A percentile compares a stretch with the other conserved stretches of the same genome.
phyloP scores from a whole-genome alignment of 2,797 vertebrate genomes.

The Danio aesculapii region DNA sequence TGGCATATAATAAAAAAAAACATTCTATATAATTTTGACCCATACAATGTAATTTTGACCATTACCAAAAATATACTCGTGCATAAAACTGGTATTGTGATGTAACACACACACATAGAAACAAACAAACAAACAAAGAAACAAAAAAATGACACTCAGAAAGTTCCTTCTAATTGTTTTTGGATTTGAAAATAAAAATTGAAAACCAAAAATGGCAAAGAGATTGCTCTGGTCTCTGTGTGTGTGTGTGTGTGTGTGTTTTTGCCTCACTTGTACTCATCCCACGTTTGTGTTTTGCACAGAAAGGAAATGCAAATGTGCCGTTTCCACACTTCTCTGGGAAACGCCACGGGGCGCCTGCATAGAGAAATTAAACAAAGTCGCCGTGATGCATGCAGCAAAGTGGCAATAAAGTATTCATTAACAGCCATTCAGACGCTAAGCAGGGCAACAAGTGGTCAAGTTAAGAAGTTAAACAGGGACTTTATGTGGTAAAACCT shows the following conservation, averaged over 20 bases:
- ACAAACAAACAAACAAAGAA: too few relatives aligned
- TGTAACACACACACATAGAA: too few relatives aligned
- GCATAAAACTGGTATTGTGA: too few relatives aligned
- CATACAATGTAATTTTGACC: too few relatives aligned
- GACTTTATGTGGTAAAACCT: constrained; percentile 64
- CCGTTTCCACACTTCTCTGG: constrained; percentile 75
- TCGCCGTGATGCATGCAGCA: constrained; percentile 73
- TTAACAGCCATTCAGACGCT: constrained; percentile 75
- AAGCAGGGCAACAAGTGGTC: constrained; percentile 73
- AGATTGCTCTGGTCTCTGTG: too few relatives aligned
- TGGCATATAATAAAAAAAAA: too few relatives aligned
- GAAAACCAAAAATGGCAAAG: too few relatives aligned
- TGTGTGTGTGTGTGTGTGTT: background rate
- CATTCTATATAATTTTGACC: too few relatives aligned
- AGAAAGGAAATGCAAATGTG: constrained; percentile 83
- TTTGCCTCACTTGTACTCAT: constrained; percentile 60
- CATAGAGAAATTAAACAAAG: constrained; percentile 74
- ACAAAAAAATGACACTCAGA: too few relatives aligned
- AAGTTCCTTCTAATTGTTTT: too few relatives aligned
- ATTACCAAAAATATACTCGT: too few relatives aligned
- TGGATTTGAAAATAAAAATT: too few relatives aligned
- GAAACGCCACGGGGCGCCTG: constrained; percentile 79
- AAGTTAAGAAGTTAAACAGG: constrained; percentile 75
- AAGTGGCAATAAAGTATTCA: constrained; percentile 81
- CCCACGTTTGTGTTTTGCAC: constrained; percentile 74